These are phyloP conservation scores for Oasisia sp. DNA, from an alignment of 2,888 invertebrate genomes.

Conservation along the genomic window DNA sequence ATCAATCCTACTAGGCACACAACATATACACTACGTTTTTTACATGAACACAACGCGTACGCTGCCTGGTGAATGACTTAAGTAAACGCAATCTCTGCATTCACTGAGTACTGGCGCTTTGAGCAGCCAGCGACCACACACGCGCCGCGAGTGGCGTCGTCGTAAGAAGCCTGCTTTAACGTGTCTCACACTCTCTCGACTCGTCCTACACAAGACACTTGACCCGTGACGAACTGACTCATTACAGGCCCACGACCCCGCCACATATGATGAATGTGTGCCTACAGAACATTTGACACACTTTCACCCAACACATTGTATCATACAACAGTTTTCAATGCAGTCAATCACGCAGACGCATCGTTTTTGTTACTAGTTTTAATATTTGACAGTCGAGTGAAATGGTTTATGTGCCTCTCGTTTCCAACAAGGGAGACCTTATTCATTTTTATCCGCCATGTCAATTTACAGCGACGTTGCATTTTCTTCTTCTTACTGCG, in stretches of 20 bases:
- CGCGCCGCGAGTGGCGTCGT: background rate
- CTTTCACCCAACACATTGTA: slow-evolving; percentile 1
- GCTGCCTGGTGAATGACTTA: background rate
- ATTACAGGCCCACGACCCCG: background rate
- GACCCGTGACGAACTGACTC: background rate
- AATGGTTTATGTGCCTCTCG: background rate
- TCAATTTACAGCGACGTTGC: background rate
- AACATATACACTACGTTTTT: background rate
- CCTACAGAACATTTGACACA: background rate
- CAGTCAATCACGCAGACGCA: background rate
- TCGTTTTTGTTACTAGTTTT: background rate
- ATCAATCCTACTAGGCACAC: no score
- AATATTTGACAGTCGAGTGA: background rate
- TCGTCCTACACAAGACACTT: background rate
- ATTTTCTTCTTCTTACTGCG: background rate
- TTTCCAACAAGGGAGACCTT: background rate
- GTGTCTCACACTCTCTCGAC: background rate
- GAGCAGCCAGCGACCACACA: background rate
- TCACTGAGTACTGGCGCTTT: background rate
- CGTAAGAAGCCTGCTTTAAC: background rate
- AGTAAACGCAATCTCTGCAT: background rate
- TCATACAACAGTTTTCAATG: background rate
- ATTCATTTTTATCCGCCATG: background rate
- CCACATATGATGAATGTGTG: background rate
- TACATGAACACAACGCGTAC: background rate